Evolutionary conservation across 2,888 invertebrate genomes (phyloP), one percentile per base, ranked within the genome.

Genomic region (Pollenia angustigena): DNA sequence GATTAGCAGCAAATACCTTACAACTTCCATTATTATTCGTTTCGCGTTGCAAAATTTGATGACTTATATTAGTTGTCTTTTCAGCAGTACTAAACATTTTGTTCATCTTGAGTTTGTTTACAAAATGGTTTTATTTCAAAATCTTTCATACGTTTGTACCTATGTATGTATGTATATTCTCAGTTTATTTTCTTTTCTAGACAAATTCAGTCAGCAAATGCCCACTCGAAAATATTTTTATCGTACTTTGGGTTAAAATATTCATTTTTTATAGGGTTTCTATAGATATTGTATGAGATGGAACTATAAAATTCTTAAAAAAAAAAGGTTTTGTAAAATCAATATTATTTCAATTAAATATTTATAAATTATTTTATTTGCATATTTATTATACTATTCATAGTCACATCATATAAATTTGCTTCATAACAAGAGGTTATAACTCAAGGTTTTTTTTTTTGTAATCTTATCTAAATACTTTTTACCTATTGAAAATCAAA

Each of bases 1-100:
- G 83, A 87, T 90, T 89, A 52, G 89, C 87, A n/a, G 89, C 88
- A 82, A 91, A 92, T 44, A 88, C 87, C 66, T 88, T 86, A 16
- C 88, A 82, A 75, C 87, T 89, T 18, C 88, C 80, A 60, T 78
- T 68, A 14, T n/a, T 52, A 71, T 88, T 88, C 50, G 85, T 75
- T 80, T 90, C 89, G 16, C 90, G 88, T 46, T 88, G 81, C 62
- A 88, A 69, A 48, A 90, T 66, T 54, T 89, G 89, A 74, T 88
- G 81, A n/a, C 81, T 74, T 9, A 90, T 50, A 85, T 90, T 89
- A 3, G 81, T 64, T 14, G 87, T 79, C 58, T 75, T 52, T 32
- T 84, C 83, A 46, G 64, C 90, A 88, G 81, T 66, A 66, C 81
- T 88, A 85, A 81, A 88, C 88, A 85, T 90, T 85, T 85, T 80